Evolutionary conservation across 2,797 vertebrate genomes (phyloP).

Genomic region (Liasis olivaceus): DNA sequence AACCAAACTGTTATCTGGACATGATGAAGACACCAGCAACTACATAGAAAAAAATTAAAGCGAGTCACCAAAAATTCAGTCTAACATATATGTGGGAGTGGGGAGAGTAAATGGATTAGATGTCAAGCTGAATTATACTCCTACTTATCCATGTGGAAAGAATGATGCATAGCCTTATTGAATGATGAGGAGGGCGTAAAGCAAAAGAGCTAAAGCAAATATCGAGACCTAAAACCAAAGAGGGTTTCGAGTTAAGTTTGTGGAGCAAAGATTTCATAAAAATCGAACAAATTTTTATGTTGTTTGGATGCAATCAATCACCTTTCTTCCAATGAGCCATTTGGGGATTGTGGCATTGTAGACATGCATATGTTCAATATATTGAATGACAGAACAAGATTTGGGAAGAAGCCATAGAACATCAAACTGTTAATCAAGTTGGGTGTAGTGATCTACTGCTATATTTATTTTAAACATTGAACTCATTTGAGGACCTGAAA

Average conservation of each 20-base stretch:
- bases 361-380: not conserved
- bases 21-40: not conserved
- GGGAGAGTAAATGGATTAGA: not conserved
- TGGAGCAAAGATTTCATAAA: constrained; percentile 2
- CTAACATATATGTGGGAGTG: not conserved
- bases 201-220: not conserved
- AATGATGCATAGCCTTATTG: not conserved
- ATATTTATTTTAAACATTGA: not conserved
- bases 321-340: not conserved
- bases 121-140: constrained; percentile 24
- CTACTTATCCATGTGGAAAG: not conserved
- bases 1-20: not conserved
- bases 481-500: not conserved
- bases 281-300: constrained; percentile 12
- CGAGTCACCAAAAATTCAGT: not conserved
- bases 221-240: not conserved
- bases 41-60: not conserved
- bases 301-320: constrained; percentile 18
- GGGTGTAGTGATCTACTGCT: not conserved
- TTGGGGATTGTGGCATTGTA: not conserved
- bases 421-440: constrained; percentile 12
- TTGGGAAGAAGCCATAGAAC: not conserved
- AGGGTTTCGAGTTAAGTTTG: constrained; percentile 21
- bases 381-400: not conserved
- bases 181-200: not conserved